Percentiles rank a stretch among this genome's conserved stretches.
phyloP scores from a whole-genome alignment of 2,113 vertebrate genomes.

The Brevimyrus niger region DNA sequence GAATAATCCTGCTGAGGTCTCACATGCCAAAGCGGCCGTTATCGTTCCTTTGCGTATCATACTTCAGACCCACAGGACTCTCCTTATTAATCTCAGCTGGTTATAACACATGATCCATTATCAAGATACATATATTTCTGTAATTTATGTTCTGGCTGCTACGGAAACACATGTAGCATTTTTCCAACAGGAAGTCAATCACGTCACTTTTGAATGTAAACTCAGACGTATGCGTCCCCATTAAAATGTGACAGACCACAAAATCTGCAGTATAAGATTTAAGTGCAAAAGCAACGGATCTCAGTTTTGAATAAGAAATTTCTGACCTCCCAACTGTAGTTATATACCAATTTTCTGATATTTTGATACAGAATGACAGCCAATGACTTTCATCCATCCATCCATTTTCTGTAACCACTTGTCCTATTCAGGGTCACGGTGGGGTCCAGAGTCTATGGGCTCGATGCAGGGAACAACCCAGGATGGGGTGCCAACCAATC shows the following conservation, averaged over 20 bases:
- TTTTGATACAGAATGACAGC: neutral
- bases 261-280: neutral
- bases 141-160: neutral
- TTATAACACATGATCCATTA: neutral
- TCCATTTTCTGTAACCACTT: neutral
- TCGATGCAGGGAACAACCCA: neutral
- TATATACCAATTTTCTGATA: neutral
- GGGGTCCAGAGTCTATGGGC: neutral
- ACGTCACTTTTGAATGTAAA: neutral
- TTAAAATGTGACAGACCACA: neutral
- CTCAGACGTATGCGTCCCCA: neutral
- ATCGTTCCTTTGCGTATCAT: neutral
- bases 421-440: neutral
- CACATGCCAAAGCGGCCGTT: neutral
- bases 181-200: neutral
- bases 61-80: neutral
- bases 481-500: neutral
- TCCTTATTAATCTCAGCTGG: neutral
- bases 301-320: neutral
- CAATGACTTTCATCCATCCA: neutral
- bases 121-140: neutral
- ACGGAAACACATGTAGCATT: neutral
- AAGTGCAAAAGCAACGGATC: neutral
- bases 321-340: neutral
- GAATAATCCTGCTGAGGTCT: neutral